Evolutionary conservation across 2,113 vertebrate species (phyloP).

Genomic region (Picathartes gymnocephalus): DNA sequence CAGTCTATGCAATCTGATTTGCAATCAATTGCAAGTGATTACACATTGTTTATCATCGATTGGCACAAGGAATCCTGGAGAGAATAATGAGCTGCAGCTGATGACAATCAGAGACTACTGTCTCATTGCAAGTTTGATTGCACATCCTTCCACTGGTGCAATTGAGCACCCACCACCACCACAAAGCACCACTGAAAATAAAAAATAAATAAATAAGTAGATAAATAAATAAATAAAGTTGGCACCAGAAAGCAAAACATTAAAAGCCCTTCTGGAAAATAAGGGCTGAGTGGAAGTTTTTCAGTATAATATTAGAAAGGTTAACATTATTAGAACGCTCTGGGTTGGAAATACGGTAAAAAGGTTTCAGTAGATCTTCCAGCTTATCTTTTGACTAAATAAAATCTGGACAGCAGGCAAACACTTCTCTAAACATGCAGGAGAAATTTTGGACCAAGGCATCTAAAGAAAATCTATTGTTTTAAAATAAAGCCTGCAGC

Average conservation of each 20-base stretch:
- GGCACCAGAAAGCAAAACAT: background rate
- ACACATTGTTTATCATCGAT: constrained; percentile 78
- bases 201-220: constrained; percentile 1
- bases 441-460: background rate
- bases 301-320: background rate
- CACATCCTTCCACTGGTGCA: constrained; percentile 56
- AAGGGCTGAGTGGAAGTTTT: background rate
- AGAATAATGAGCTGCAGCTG: constrained; percentile 83
- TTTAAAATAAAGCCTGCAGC: background rate
- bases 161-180: constrained; percentile 45
- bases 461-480: background rate
- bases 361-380: background rate
- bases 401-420: background rate
- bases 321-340: background rate
- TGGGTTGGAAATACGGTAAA: background rate
- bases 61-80: constrained; percentile 74
- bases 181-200: constrained; percentile 15
- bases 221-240: constrained; percentile 1
- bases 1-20: constrained; percentile 71
- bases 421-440: background rate
- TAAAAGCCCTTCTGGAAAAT: background rate
- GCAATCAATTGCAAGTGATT: constrained; percentile 83
- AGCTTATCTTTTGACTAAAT: background rate
- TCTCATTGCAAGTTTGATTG: constrained; percentile 67
- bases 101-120: constrained; percentile 79